A percentile compares a stretch with the other conserved stretches of the same genome.
These are phyloP conservation scores for Choristoneura fumiferana DNA, from an alignment of 1,140 invertebrate species.

Conservation along the genomic window DNA sequence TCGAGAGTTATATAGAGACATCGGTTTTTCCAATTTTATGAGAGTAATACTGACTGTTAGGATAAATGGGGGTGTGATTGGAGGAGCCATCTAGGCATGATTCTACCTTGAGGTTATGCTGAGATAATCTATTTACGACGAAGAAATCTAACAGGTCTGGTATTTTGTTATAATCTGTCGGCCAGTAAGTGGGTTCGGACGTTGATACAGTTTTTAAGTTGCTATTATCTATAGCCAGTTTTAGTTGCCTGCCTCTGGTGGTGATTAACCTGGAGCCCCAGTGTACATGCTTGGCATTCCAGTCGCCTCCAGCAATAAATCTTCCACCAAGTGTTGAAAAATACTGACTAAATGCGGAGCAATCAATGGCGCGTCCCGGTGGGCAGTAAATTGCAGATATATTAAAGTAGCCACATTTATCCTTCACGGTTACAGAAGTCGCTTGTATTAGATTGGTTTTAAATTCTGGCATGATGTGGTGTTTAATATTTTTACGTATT, in stretches of 20 bases:
- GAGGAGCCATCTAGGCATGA: conserved; percentile 18
- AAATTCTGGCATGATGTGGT: not conserved
- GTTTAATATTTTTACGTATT: conserved; percentile 1
- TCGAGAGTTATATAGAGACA: not conserved
- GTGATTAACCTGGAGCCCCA: conserved; percentile 41
- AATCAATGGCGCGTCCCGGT: not conserved
- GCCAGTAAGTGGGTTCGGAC: not conserved
- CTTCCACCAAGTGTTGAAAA: conserved; percentile 32
- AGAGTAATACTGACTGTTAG: conserved; percentile 11
- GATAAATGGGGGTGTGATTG: conserved; percentile 17
- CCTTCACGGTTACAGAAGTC: conserved; percentile 10
- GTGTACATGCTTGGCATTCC: conserved; percentile 41
- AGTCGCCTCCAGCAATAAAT: conserved; percentile 43
- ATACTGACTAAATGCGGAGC: not conserved
- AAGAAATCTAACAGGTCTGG: conserved; percentile 16
- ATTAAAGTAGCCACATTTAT: not conserved
- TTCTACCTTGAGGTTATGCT: conserved; percentile 2
- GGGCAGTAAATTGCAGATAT: conserved; percentile 15
- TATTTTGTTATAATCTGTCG: conserved; percentile 6
- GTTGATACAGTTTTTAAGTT: not conserved
- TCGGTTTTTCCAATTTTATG: not conserved
- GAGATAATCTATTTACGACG: conserved; percentile 16
- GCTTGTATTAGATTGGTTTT: not conserved
- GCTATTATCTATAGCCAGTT: conserved; percentile 19
- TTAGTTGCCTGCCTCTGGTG: conserved; percentile 28